Evolutionary conservation across 2,113 vertebrate species (phyloP).

Genomic region (Chinchilla lanigera): DNA sequence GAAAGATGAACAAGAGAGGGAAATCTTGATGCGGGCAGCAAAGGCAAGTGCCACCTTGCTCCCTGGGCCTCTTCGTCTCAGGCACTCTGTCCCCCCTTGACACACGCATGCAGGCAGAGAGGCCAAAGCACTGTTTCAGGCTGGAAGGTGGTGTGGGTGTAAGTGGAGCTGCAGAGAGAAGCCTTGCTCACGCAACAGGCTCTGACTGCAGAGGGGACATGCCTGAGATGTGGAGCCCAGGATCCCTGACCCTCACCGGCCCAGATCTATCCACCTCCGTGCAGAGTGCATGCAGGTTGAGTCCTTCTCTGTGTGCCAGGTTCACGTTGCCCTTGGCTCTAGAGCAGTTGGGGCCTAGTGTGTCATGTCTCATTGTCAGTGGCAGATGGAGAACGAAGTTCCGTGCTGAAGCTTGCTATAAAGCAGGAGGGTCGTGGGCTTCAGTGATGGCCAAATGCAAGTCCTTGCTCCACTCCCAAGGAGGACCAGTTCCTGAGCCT

Average conservation of each 20-base stretch:
- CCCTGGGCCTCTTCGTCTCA: no score
- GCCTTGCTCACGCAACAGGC: fast-evolving
- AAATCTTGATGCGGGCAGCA: slow-evolving; percentile 96
- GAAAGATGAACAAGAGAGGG: slow-evolving; percentile 96
- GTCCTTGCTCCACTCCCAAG: not conserved
- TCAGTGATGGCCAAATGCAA: not conserved
- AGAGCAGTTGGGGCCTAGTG: not conserved
- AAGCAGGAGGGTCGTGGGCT: fast-evolving
- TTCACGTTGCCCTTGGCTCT: not conserved
- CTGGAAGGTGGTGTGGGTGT: fast-evolving
- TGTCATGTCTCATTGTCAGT: fast-evolving
- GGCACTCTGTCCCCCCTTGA: fast-evolving
- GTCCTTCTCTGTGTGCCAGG: not conserved
- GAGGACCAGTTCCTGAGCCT: not conserved
- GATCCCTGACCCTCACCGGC: not conserved
- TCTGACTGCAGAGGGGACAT: not conserved
- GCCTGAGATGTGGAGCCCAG: fast-evolving
- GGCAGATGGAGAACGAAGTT: not conserved
- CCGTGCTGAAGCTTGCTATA: no score
- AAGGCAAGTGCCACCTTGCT: slow-evolving; percentile 87
- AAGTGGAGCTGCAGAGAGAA: fast-evolving
- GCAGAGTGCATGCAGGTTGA: fast-evolving
- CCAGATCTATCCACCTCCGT: fast-evolving
- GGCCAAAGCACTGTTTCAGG: fast-evolving
- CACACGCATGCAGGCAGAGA: fast-evolving